Evolutionary conservation across 1,140 invertebrate species (phyloP), one percentile per base, ranked within the genome.

Genomic region (Plutomurus gul): DNA sequence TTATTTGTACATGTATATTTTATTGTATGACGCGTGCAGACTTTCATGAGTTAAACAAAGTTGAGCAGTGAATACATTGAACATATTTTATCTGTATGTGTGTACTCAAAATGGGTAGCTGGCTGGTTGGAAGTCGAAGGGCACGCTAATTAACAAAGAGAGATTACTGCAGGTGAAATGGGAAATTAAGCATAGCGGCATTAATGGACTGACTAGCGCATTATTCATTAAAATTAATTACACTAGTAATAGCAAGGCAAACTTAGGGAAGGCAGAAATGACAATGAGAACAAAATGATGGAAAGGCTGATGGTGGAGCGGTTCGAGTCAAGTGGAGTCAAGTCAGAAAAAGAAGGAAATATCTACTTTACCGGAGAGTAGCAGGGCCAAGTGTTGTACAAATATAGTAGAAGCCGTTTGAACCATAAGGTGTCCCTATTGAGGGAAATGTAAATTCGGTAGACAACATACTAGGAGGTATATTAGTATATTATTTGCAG

Each of bases 181-280:
- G 27, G 27, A 60, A 60, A 60, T 60, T 60, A 33, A 30, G 2
- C 16, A n/a, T 22, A 5, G 25, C 25, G 30, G 18, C 11, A n/a
- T n/a, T 8, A n/a, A 7, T 25, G 25, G 6, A n/a, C 27, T 22
- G 27, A 4, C 13, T 25, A 36, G 13, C 22, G 27, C 27, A 33
- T 60, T 30, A 60, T 4, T 33, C 27, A 60, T 60, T 60, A 60
- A 60, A 60, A 60, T 60, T 30, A 60, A 60, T 60, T 60, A 60
- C 11, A n/a, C n/a, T n/a, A 30, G 51, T 33, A 60, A 33, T 60
- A 60, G 33, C 51, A 33, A 30, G 33, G 51, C 25, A 33, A 60
- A 60, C 16, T 25, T n/a, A 33, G 27, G 6, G 27, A 60, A 60
- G 30, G 7, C 27, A 13, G 10, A 30, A 27, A 30, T 60, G 51